Conservation (phyloP, 2,113 vertebrate genomes). For the Chloropsis cyanopogon region DNA sequence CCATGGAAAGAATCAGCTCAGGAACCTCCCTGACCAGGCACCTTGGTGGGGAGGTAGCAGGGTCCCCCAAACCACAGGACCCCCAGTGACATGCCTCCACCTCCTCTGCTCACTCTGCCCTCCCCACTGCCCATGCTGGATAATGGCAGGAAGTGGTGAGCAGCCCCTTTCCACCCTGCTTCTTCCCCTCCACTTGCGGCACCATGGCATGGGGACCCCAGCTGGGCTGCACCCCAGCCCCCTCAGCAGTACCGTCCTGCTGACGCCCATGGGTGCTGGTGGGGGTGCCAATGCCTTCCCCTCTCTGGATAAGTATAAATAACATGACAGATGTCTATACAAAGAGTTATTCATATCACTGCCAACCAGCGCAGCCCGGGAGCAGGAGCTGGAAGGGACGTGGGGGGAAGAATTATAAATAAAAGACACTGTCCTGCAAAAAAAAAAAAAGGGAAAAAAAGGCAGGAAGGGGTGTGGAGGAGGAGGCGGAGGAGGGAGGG, state of each 20-base stretch:
- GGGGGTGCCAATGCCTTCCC: conserved; percentile 18
- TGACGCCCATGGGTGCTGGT: conserved; percentile 1
- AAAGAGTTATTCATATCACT: conserved; percentile 63
- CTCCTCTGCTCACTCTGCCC: background rate
- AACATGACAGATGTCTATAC: conserved; percentile 63
- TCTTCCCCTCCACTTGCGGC: background rate
- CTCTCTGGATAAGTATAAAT: conserved; percentile 48
- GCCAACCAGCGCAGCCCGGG: conserved; percentile 30
- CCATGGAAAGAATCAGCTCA: accelerated
- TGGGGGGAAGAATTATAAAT: conserved; percentile 9
- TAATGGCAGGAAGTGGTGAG: background rate
- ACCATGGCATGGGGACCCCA: background rate
- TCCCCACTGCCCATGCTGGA: background rate
- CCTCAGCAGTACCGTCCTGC: background rate
- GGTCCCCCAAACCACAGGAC: background rate
- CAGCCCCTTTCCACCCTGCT: background rate
- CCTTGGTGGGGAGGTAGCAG: background rate
- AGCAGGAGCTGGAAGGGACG: conserved; percentile 24
- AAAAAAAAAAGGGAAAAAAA: background rate
- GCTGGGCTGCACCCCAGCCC: background rate
- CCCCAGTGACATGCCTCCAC: accelerated
- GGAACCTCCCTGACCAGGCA: background rate
- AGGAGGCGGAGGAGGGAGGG: background rate
- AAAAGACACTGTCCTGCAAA: conserved; percentile 1
- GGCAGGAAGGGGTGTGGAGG: background rate